Percentiles rank a stretch among this genome's conserved stretches.
These are phyloP conservation scores for Tachyglossus aculeatus DNA, from an alignment of 2,797 vertebrate species.

Conservation along the genomic window DNA sequence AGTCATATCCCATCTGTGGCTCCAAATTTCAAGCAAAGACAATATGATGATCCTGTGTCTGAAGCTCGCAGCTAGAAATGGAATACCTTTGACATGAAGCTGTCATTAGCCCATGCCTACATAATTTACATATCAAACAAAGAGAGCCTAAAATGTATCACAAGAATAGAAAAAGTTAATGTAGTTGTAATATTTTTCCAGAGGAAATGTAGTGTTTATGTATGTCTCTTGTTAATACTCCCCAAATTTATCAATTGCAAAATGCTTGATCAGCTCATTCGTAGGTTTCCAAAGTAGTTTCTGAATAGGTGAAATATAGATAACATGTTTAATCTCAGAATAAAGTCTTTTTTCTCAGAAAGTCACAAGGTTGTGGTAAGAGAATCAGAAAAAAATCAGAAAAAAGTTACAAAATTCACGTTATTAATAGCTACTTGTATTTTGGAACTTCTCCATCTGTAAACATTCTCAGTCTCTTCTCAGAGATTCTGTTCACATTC, in stretches of 20 bases:
- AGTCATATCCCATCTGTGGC: too few relatives aligned
- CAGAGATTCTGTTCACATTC: too few relatives aligned
- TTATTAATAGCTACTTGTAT: too few relatives aligned
- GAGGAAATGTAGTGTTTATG: too few relatives aligned
- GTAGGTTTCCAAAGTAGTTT: neutral
- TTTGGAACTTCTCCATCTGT: too few relatives aligned
- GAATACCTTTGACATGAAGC: too few relatives aligned
- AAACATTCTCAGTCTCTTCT: too few relatives aligned
- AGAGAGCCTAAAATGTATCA: neutral
- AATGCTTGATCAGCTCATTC: neutral
- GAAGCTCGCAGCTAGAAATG: too few relatives aligned
- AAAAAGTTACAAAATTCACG: neutral
- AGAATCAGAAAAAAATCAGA: neutral
- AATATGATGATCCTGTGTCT: too few relatives aligned
- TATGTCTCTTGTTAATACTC: neutral
- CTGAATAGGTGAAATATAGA: neutral
- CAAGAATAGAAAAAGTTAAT: neutral
- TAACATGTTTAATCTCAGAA: slow-evolving; percentile 6
- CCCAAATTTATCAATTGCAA: neutral
- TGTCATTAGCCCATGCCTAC: neutral
- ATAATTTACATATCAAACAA: slow-evolving; percentile 3
- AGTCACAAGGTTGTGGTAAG: neutral
- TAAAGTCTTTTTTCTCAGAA: neutral
- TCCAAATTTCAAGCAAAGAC: too few relatives aligned
- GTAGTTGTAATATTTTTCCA: neutral